A percentile compares a stretch with the other conserved stretches of the same genome.
These are phyloP conservation scores for Eupithecia exiguata DNA, from an alignment of 2,888 invertebrate genomes.

Conservation along the genomic window DNA sequence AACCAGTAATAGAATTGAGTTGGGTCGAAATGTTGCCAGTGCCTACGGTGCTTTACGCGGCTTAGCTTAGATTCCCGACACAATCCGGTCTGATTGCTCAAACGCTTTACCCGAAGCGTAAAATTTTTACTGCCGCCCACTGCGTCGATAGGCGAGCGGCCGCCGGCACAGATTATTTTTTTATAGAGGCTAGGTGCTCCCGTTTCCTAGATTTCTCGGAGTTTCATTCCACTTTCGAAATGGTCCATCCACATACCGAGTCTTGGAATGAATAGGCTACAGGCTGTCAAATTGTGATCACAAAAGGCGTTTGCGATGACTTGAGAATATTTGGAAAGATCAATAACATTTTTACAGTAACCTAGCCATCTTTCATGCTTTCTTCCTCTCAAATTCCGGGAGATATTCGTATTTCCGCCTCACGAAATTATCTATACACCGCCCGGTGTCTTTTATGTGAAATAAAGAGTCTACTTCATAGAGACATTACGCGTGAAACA, in stretches of 20 bases:
- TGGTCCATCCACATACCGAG: not conserved
- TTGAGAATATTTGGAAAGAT: conserved; percentile 6
- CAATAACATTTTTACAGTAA: conserved; percentile 42
- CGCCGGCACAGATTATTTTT: conserved; percentile 48
- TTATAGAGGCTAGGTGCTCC: conserved; percentile 41
- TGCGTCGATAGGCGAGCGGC: conserved; percentile 53
- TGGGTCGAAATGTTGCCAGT: conserved; percentile 57
- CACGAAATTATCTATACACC: conserved; percentile 42
- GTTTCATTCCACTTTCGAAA: conserved; percentile 28
- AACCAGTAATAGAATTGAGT: conserved; percentile 62
- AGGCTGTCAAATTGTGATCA: not conserved
- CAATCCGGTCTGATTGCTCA: conserved; percentile 79
- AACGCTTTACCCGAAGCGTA: conserved; percentile 69
- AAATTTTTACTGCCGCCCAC: conserved; percentile 67
- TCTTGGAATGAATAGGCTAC: not conserved
- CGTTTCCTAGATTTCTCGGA: conserved; percentile 42
- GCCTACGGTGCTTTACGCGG: conserved; percentile 61
- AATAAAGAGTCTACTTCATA: conserved; percentile 51
- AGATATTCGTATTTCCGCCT: conserved; percentile 36
- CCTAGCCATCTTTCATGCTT: conserved; percentile 28
- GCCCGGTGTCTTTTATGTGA: conserved; percentile 46
- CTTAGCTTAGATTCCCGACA: conserved; percentile 69
- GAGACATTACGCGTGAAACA: conserved; percentile 49
- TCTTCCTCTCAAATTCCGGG: conserved; percentile 33
- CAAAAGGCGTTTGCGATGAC: not conserved